Base-by-base conservation (phyloP, 2,797 vertebrate species). In the Enteromius unitaeniatus region DNA sequence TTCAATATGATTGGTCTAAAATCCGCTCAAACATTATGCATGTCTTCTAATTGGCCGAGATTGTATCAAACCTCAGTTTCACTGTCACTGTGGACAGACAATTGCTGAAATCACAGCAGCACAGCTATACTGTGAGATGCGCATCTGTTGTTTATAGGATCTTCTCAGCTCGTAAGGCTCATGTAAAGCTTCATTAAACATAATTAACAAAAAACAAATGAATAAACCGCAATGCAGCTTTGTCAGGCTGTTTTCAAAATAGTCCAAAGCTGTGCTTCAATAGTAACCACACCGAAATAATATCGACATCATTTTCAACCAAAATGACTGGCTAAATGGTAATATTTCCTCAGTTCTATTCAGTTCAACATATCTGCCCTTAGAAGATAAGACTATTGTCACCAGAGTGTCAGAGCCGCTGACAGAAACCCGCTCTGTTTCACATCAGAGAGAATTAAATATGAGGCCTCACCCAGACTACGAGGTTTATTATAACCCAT, bases 381-480 rank as follows among this genome's bases (percentile, higher is more conserved):
- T 19, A 23, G 53, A 78, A 84, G 65, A 64, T 78, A 62, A 72
- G 28, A 78, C 67, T 70, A 62, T 49, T 70, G 51, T 78, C 42
- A 7, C 9, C 34, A 67, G 49, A 65, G 9, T 42, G 73, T 42
- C 23, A 28, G 40, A 49, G 42, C 19, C 15, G 6, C 42, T 72
- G 82, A 84, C 75, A 84, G 82, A 84, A 77, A 77, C 40, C 49
- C 6, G 34, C 64, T 60, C 74, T 45, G 73, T 78, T 83, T 78
- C 65, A 83, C 40, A 78, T 84, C 82, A 88, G 65, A 88, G 42
- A 64, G 70, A 75, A 53, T 74, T 86, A 73, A 81, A 84, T 65
- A 84, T 72, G 74, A 83, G 64, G 64, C 51, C 51, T 75, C 53
- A 83, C 34, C 77, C 26, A 10, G 31, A 76, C 53, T 69, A 23